These are phyloP conservation scores for Ectemnius continuus DNA, from an alignment of 2,888 invertebrate species.

Conservation along the genomic window DNA sequence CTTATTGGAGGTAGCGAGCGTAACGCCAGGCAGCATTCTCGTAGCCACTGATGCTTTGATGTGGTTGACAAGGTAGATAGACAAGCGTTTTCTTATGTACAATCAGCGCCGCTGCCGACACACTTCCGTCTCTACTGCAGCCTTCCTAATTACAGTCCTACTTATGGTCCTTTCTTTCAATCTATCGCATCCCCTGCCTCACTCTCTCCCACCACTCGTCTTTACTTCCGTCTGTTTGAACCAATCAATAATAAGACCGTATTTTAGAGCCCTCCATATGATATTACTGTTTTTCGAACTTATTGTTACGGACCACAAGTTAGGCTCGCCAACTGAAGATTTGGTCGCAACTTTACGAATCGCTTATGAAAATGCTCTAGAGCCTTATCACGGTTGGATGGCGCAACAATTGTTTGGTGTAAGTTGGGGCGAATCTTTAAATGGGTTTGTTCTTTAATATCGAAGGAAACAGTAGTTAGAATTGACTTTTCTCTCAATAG, in stretches of 20 bases:
- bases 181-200: no score
- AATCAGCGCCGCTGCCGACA: not conserved
- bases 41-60: slow-evolving; percentile 83
- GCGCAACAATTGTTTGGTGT: slow-evolving; percentile 87
- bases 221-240: no score
- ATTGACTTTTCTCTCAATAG: slow-evolving; percentile 72
- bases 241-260: no score
- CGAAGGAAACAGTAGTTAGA: no score
- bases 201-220: no score
- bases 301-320: slow-evolving; percentile 79
- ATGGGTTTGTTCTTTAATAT: not conserved
- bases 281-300: slow-evolving; percentile 81
- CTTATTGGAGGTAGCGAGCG: slow-evolving; percentile 79
- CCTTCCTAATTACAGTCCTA: no score
- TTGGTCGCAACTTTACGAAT: slow-evolving; percentile 82
- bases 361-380: slow-evolving; percentile 86
- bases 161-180: no score
- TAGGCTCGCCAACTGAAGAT: slow-evolving; percentile 79
- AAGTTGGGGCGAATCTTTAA: slow-evolving; percentile 43
- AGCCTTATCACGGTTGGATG: slow-evolving; percentile 87
- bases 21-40: slow-evolving; percentile 77
- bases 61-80: slow-evolving; percentile 85
- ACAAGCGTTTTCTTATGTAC: slow-evolving; percentile 5
- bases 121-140: no score
- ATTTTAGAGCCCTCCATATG: slow-evolving; percentile 82